These are phyloP conservation scores for Caenorhabditis latens DNA, from an alignment of 1,140 invertebrate genomes.

Conservation along the genomic window DNA sequence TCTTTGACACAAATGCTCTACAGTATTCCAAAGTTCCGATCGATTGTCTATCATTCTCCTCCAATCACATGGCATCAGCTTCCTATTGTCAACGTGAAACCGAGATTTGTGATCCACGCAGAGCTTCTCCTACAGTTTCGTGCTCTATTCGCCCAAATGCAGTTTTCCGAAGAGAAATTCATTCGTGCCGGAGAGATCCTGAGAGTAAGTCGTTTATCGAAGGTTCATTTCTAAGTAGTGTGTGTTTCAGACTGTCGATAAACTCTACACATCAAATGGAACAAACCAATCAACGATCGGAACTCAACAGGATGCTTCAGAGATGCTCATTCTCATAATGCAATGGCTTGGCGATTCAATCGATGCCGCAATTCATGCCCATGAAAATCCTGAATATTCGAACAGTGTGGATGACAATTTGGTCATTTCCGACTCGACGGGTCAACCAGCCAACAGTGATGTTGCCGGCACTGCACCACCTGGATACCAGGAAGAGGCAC, in stretches of 20 bases:
- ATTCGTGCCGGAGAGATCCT: background rate
- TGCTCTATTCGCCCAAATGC: background rate
- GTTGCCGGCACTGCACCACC: conserved; percentile 3
- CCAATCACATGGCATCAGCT: background rate
- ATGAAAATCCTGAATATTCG: background rate
- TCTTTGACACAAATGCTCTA: background rate
- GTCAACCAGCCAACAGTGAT: background rate
- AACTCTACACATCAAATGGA: background rate
- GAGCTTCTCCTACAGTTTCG: background rate
- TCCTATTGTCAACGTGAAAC: background rate
- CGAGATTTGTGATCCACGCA: background rate
- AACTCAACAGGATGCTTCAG: conserved; percentile 5
- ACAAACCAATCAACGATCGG: background rate
- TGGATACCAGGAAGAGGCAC: background rate
- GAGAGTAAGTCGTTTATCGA: background rate
- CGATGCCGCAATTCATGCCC: background rate
- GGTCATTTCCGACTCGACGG: background rate
- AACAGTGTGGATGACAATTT: background rate
- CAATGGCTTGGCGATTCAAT: background rate
- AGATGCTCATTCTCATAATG: conserved; percentile 15
- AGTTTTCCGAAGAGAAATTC: background rate
- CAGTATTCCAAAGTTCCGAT: background rate
- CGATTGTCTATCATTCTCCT: background rate
- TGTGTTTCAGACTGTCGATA: background rate
- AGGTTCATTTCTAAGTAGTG: background rate